Conservation (phyloP, 2,113 vertebrate genomes). For the Ramphastos sulfuratus region DNA sequence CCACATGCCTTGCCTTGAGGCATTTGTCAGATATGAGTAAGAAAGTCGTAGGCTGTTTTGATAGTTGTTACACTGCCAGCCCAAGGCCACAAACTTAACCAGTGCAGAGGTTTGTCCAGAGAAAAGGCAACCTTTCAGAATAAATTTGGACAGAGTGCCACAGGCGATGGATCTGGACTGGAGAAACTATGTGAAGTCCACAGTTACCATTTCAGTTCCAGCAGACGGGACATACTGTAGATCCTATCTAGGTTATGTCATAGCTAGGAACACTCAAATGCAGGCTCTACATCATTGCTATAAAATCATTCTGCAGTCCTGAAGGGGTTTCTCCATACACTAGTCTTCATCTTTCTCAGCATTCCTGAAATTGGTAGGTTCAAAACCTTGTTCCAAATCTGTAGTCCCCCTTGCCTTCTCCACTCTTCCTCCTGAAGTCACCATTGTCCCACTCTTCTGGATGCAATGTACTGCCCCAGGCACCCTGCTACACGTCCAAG, state of each 20-base stretch:
- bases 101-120: background rate
- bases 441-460: background rate
- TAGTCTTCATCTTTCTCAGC: background rate
- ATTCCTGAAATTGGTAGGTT: background rate
- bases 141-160: background rate
- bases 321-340: background rate
- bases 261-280: background rate
- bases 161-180: background rate
- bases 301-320: background rate
- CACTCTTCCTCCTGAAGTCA: background rate
- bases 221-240: background rate
- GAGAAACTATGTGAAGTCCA: background rate
- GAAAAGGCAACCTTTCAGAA: background rate
- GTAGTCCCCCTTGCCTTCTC: background rate
- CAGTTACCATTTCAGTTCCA: background rate
- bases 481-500: background rate
- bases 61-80: background rate
- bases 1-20: background rate
- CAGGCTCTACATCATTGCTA: background rate
- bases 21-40: background rate
- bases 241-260: background rate
- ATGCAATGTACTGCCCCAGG: background rate
- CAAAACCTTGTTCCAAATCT: background rate
- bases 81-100: background rate
- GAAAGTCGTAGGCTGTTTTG: background rate